These are phyloP conservation scores for Cuculus canorus DNA, from an alignment of 2,797 vertebrate genomes.

Conservation along the genomic window DNA sequence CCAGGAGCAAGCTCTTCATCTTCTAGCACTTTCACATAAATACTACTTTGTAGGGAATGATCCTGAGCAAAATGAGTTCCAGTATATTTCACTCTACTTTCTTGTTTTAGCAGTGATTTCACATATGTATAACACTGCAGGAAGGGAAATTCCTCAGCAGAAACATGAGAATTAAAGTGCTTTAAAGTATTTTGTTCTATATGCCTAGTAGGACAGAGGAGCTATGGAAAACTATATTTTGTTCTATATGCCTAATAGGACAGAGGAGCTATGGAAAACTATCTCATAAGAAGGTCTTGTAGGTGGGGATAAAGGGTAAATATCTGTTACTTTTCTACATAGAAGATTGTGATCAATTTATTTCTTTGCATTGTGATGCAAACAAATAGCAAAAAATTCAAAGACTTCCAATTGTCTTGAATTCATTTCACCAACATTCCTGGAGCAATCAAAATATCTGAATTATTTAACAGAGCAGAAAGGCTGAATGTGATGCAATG, in stretches of 20 bases:
- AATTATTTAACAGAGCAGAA: neutral
- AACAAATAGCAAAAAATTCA: neutral
- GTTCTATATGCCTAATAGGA: neutral
- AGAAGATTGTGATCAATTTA: neutral
- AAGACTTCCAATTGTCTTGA: neutral
- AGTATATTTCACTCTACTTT: neutral
- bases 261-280: neutral
- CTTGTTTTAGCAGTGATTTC: neutral
- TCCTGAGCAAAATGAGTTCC: neutral
- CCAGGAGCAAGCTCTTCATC: neutral
- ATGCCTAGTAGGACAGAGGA: neutral
- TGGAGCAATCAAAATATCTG: neutral
- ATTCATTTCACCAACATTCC: neutral
- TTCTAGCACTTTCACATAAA: neutral
- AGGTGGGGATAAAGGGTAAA: conserved; percentile 68
- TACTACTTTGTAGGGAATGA: neutral
- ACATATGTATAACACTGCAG: neutral
- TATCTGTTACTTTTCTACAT: neutral
- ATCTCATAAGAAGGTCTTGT: conserved; percentile 59
- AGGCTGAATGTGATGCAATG: neutral
- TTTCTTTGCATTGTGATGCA: neutral
- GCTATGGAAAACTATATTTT: neutral
- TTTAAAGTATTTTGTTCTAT: neutral
- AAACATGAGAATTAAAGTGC: neutral
- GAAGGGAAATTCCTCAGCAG: neutral